Evolutionary conservation across 2,888 invertebrate species (phyloP), one percentile per base, ranked within the genome.

Genomic region (Ferdinandea cuprea): DNA sequence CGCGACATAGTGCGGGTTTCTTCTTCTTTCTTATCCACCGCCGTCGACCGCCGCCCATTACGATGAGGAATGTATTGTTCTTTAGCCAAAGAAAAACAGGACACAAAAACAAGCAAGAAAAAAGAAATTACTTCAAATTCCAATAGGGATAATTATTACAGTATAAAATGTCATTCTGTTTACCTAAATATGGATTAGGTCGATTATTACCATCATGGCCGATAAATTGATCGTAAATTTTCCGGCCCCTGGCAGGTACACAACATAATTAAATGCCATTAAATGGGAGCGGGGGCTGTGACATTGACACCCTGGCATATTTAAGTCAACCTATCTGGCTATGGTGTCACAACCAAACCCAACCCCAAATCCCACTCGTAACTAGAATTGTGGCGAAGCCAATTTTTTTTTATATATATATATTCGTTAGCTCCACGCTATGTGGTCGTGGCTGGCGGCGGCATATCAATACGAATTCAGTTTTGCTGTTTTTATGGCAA

Each of bases 171-270:
- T 40, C 66, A 46, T 54, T 52, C 59, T 42, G 50, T 77, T 77
- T 77, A 69, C 77, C 61, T 56, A 61, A 63, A 77, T 61, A 61
- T 73, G 79, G 79, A 79, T 79, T 73, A 68, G 79, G 79, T 54
- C 68, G 66, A 54, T 66, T 73, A 79, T 73, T 73, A n/a, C 44
- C 59, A 44, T 30, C 8, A 7, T 25, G 59, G 59, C 11, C 52
- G 46, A 73, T 73, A 79, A 79, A 79, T 73, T 72, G 72, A 66
- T 79, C 66, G 73, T 79, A 79, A 79, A 79, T 72, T 66, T 11
- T 32, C 30, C 50, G 30, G 66, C 21, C 65, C 25, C 32, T 79
- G 72, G 65, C 78, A 59, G 65, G 44, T 56, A 32, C 50, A 74
- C 65, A 65, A 40, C 56, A 65, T 66, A 74, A 74, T 74, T 66